phyloP scores from a whole-genome alignment of 2,888 invertebrate species.

The Cataglyphis altisquamis region DNA sequence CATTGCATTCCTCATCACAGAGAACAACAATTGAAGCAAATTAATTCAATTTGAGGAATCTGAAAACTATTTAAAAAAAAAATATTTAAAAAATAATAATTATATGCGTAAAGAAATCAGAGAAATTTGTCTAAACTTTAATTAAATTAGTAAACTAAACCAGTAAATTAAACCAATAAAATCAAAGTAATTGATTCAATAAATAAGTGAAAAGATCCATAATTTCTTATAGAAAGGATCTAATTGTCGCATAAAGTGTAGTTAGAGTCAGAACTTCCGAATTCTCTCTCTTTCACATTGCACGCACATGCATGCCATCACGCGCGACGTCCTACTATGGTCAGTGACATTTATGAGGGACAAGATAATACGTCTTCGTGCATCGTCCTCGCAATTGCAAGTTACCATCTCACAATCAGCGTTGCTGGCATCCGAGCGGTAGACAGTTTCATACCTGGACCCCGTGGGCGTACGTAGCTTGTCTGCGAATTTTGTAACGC shows the following conservation, averaged over 20 bases:
- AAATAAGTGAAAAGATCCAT: neutral
- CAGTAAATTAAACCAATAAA: neutral
- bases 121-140: neutral
- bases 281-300: constrained; percentile 46
- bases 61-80: neutral
- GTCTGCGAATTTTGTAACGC: constrained; percentile 73
- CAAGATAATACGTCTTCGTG: constrained; percentile 66
- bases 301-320: constrained; percentile 39
- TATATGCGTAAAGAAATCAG: neutral
- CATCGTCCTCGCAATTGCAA: constrained; percentile 54
- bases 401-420: constrained; percentile 24
- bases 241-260: neutral
- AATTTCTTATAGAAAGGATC: neutral
- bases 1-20: neutral
- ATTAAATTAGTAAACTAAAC: neutral
- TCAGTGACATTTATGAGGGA: constrained; percentile 62
- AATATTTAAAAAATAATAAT: neutral
- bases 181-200: neutral
- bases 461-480: constrained; percentile 73
- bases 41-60: neutral
- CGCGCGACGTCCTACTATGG: constrained; percentile 49
- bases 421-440: constrained; percentile 41
- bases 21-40: neutral
- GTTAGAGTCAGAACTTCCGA: constrained; percentile 48
- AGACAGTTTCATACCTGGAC: constrained; percentile 43